Evolutionary conservation across 2,888 invertebrate species (phyloP), one percentile per base, ranked within the genome.

Genomic region (Pristionchus mayeri): DNA sequence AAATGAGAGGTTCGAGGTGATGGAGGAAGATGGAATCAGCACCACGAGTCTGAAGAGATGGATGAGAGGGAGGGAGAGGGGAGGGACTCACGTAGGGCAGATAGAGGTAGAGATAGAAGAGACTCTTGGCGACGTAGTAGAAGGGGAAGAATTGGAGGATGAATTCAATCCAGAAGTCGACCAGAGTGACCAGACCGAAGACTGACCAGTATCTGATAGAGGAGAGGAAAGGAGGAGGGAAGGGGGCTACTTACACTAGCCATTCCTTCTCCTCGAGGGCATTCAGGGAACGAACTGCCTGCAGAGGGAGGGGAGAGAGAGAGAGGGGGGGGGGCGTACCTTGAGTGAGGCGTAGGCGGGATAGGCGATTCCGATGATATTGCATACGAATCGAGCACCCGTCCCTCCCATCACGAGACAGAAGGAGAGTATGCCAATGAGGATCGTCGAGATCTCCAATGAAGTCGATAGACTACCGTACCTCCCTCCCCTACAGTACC

Each of bases 101-200:
- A 60, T 81, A 81, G 37, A 81, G 81, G n/a, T 81, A 81, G 40
- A 81, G 81, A 48, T 44, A 81, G 81, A 81, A 81, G 40, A 40
- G 30, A 44, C 40, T 30, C 63, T 81, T 81, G 48, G 40, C 57
- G 7, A 81, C 44, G 24, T 81, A 81, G 44, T 81, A 81, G 60
- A 81, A 60, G 3, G 81, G 81, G 48, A 81, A 81, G 81, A 44
- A 81, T 57, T 57, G 60, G 18, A 81, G 24, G 18, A 81, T 44
- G 16, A 60, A 44, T 24, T 81, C 81, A 27, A 50, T 44, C 81
- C 81, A 81, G 81, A 81, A 81, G 27, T 81, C 81, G 30, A 81
- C 27, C 11, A 81, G 40, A 44, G 81, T 60, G 60, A 81, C 21
- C 44, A 57, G 44, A 30, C 60, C 81, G 48, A 44, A 81, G 13